Evolutionary conservation across 2,888 invertebrate genomes (phyloP), one percentile per base, ranked within the genome.

Genomic region (Lissonota sp.): DNA sequence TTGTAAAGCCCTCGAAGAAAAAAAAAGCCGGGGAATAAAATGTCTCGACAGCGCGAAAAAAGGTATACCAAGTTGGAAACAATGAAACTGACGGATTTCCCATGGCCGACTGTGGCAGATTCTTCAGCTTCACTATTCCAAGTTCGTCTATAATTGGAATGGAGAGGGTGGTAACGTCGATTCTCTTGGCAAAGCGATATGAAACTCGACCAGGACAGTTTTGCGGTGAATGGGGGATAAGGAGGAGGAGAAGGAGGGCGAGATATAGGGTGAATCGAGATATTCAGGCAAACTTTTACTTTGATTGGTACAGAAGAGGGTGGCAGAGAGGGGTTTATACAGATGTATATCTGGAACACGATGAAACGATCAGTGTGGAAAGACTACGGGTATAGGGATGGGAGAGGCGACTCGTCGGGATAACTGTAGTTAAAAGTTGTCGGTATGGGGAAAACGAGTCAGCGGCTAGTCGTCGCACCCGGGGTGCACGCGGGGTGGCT

Each of bases 381-480:
- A 64, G 12, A 46, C n/a, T n/a, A n/a, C 37, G n/a, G 51, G 51
- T 53, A n/a, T n/a, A 14, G 44, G 69, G 85, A 75, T 60, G 80
- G 75, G 84, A 74, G 66, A 75, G 79, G 78, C 71, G 73, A 67
- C 70, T 82, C 66, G 80, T 74, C 82, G 75, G 79, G 82, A 83
- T 76, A 86, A 86, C 84, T 87, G 88, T 87, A 89, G 89, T 89
- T 89, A 89, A 90, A 89, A 89, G 85, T 87, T 84, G 86, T 83
- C 82, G 80, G 72, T 80, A 77, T 58, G 66, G 76, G 66, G 82
- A 84, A 26, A 26, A 83, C 80, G 80, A 83, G 83, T 84, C 85
- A 83, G 69, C 83, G 84, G 84, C 83, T 80, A 78, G 80, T 83
- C 26, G 26, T 26, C 84, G 83, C 84, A 83, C 83, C 85, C 26